These are phyloP conservation scores for Lophotriccus pileatus DNA, from an alignment of 2,797 vertebrate genomes.

Conservation along the genomic window DNA sequence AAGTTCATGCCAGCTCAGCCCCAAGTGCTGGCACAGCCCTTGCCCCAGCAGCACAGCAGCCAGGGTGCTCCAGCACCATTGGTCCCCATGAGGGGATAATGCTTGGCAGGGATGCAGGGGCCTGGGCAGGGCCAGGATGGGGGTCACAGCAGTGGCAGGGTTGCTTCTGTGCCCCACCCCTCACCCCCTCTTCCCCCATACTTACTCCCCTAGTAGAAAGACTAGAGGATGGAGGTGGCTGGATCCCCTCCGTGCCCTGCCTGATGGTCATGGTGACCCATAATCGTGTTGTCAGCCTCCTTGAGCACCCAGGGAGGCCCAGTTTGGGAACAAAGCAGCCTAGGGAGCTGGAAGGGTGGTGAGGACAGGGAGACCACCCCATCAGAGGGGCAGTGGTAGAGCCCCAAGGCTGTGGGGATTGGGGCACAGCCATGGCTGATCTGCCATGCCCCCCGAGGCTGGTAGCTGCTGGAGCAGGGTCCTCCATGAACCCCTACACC, in stretches of 20 bases:
- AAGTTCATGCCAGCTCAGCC: not conserved
- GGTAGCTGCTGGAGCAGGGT: not conserved
- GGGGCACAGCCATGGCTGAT: not conserved
- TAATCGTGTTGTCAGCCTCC: fast-evolving
- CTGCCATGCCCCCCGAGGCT: not conserved
- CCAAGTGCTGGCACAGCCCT: not conserved
- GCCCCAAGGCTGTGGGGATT: not conserved
- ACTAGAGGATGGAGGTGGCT: not conserved
- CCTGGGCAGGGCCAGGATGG: not conserved
- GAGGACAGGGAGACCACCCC: not conserved
- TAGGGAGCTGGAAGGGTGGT: not conserved
- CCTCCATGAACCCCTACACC: not conserved
- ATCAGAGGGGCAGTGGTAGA: not conserved
- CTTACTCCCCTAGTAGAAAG: not conserved
- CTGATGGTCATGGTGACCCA: not conserved
- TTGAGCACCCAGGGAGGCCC: fast-evolving
- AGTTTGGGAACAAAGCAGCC: not conserved
- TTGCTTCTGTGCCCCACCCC: not conserved
- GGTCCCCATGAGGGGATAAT: not conserved
- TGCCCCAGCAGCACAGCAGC: not conserved
- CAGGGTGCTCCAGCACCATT: not conserved
- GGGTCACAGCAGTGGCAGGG: not conserved
- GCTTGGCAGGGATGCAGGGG: no score
- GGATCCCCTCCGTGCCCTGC: not conserved
- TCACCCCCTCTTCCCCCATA: no score